Conservation (phyloP, 2,113 vertebrate genomes). For the Amblyopsis rosae region DNA sequence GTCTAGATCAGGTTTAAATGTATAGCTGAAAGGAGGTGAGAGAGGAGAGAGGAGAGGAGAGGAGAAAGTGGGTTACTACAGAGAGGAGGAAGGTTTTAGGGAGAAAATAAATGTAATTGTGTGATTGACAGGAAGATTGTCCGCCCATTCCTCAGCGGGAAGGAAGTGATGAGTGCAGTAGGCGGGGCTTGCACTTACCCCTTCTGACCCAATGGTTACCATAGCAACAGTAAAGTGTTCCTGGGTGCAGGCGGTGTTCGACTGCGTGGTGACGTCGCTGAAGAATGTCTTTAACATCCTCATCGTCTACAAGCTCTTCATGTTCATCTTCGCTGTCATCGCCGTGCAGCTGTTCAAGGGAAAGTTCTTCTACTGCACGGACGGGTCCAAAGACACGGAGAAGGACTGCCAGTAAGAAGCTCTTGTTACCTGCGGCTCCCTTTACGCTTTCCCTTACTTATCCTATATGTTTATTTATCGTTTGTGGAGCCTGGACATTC, state of each 20-base stretch:
- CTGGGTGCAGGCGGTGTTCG: slow-evolving; percentile 76
- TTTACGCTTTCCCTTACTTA: neutral
- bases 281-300: slow-evolving; percentile 99
- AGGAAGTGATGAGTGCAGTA: neutral
- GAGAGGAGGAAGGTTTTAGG: neutral
- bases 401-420: slow-evolving; percentile 92
- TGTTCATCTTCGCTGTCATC: slow-evolving; percentile 99
- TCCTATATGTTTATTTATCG: neutral
- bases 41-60: neutral
- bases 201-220: no score
- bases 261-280: slow-evolving; percentile 96
- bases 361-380: slow-evolving; percentile 97
- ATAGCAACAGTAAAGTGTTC: neutral
- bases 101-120: neutral
- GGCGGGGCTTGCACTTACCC: no score
- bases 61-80: neutral
- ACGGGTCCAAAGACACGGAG: slow-evolving; percentile 95
- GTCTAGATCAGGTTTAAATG: neutral
- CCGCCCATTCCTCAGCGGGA: no score
- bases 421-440: neutral
- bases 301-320: slow-evolving; percentile 98
- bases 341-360: slow-evolving; percentile 98
- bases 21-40: neutral
- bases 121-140: neutral
- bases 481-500: no score